Conservation (phyloP, 2,113 vertebrate genomes). For the Halcyon malimbica region DNA sequence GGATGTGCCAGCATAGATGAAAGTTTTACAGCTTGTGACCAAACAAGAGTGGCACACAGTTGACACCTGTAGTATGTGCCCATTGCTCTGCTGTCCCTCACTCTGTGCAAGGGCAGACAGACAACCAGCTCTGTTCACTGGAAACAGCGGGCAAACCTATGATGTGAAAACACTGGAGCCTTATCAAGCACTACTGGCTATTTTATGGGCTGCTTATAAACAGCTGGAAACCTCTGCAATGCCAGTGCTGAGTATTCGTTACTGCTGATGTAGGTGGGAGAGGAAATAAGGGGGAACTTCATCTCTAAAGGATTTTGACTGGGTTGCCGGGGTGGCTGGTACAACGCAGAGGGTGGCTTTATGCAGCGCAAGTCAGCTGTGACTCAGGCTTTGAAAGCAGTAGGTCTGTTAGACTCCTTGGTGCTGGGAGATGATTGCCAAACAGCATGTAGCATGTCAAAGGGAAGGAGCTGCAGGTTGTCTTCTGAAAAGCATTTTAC, state of each 20-base stretch:
- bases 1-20: neutral
- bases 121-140: neutral
- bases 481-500: neutral
- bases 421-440: neutral
- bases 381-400: neutral
- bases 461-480: neutral
- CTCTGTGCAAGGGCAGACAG: neutral
- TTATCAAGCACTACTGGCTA: neutral
- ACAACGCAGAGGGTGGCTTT: neutral
- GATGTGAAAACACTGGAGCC: neutral
- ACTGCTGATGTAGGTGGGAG: neutral
- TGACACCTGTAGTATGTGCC: fast-evolving
- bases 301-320: neutral
- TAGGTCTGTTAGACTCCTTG: neutral
- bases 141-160: fast-evolving
- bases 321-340: neutral
- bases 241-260: neutral
- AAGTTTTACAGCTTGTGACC: neutral
- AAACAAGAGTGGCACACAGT: fast-evolving
- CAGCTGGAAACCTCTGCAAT: neutral
- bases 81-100: neutral
- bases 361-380: neutral
- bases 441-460: fast-evolving
- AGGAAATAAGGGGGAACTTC: neutral
- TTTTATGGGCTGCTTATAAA: neutral